Evolutionary conservation across 2,888 invertebrate genomes (phyloP).

Genomic region (Tridacna crocea): DNA sequence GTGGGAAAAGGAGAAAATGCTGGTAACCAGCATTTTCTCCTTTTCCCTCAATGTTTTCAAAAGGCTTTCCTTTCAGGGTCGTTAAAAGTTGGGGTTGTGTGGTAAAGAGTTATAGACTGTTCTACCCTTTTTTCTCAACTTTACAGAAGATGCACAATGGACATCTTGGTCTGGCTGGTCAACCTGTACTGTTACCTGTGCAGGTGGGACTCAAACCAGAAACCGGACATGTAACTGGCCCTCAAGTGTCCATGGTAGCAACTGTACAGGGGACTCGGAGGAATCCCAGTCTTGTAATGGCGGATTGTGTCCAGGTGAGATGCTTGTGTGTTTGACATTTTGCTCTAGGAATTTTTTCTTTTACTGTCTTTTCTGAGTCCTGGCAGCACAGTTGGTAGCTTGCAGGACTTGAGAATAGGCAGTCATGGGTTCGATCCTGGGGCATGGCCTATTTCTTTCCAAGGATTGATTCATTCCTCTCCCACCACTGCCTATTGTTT

Average conservation of each 20-base stretch:
- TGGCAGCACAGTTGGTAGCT: too few relatives aligned
- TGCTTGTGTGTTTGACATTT: not conserved
- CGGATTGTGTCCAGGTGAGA: slow-evolving; percentile 52
- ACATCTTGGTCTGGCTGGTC: slow-evolving; percentile 41
- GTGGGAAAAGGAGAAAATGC: not conserved
- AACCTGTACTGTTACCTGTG: slow-evolving; percentile 37
- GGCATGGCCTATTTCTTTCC: too few relatives aligned
- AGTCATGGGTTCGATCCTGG: too few relatives aligned
- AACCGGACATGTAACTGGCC: slow-evolving; percentile 45
- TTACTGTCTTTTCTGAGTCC: too few relatives aligned
- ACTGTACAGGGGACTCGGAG: slow-evolving; percentile 38
- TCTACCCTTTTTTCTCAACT: not conserved
- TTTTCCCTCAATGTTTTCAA: not conserved
- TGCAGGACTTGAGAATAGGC: too few relatives aligned
- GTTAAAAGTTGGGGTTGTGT: not conserved
- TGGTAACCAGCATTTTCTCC: not conserved
- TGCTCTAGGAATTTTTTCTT: too few relatives aligned
- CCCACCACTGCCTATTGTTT: too few relatives aligned
- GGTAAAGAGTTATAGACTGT: too few relatives aligned
- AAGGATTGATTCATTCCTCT: too few relatives aligned
- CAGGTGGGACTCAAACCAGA: slow-evolving; percentile 41
- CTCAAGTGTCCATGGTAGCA: slow-evolving; percentile 36
- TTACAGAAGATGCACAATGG: slow-evolving; percentile 47
- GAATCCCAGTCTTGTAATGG: slow-evolving; percentile 40
- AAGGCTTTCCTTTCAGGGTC: not conserved